A percentile compares a stretch with the other conserved stretches of the same genome.
Evolutionary conservation across 2,797 vertebrate species (phyloP).

Genomic region (Philypnodon macrostomus): DNA sequence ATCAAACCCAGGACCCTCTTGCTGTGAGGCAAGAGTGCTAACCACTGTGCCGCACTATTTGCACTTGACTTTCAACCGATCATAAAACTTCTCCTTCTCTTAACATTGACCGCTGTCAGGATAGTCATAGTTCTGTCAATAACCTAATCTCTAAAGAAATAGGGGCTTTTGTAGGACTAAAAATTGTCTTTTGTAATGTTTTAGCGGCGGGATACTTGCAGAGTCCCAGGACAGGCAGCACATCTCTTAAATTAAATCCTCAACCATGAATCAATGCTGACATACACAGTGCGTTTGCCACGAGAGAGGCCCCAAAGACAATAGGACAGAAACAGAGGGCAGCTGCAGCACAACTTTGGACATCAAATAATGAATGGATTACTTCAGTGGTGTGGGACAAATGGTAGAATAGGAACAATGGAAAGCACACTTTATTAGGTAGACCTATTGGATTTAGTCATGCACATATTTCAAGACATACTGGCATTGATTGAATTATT

Average conservation of each 20-base stretch:
- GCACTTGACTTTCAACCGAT: too few relatives aligned
- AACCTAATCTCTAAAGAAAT: constrained; percentile 17
- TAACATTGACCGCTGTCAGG: not conserved
- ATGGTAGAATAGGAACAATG: too few relatives aligned
- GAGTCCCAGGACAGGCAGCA: constrained; percentile 6
- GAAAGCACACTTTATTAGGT: too few relatives aligned
- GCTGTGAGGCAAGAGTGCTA: too few relatives aligned
- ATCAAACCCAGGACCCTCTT: too few relatives aligned
- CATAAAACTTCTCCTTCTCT: too few relatives aligned
- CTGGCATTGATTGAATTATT: too few relatives aligned
- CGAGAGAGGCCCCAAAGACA: constrained; percentile 22
- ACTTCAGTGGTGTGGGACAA: constrained; percentile 20
- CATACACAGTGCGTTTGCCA: constrained; percentile 38
- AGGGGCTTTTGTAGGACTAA: too few relatives aligned
- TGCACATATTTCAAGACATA: too few relatives aligned
- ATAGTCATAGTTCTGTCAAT: constrained; percentile 5
- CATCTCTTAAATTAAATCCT: constrained; percentile 51
- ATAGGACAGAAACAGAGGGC: constrained; percentile 21
- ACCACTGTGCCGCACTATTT: too few relatives aligned
- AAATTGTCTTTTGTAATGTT: too few relatives aligned
- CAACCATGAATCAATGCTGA: constrained; percentile 34
- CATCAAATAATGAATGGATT: constrained; percentile 21
- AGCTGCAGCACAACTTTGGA: constrained; percentile 39
- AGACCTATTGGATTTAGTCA: too few relatives aligned
- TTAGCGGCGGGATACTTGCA: constrained; percentile 23